Evolutionary conservation across 2,797 vertebrate species (phyloP).

Genomic region (Fundulus diaphanus): DNA sequence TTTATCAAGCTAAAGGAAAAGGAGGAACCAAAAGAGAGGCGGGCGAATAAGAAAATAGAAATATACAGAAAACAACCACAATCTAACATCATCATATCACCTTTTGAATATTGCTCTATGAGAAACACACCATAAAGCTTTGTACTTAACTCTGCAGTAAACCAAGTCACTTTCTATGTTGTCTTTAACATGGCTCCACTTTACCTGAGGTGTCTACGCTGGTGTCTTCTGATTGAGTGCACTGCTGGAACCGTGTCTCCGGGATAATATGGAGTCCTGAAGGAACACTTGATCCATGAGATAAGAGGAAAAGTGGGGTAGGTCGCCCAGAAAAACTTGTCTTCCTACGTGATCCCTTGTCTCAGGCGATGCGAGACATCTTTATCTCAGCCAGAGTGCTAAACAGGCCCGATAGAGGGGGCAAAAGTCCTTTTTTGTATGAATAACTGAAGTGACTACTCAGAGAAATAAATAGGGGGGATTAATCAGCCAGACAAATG

Average conservation of each 20-base stretch:
- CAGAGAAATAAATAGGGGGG: constrained; percentile 40
- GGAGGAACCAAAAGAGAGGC: too few species aligned
- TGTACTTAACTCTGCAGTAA: too few species aligned
- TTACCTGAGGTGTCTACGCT: constrained; percentile 86
- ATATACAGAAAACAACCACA: too few species aligned
- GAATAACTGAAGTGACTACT: constrained; percentile 50
- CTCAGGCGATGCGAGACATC: constrained; percentile 70
- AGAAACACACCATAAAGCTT: too few species aligned
- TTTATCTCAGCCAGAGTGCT: constrained; percentile 75
- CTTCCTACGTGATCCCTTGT: constrained; percentile 76
- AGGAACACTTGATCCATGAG: constrained; percentile 99
- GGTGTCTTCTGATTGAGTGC: constrained; percentile 74
- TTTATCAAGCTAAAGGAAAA: too few species aligned
- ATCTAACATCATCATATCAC: too few species aligned
- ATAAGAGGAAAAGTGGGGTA: constrained; percentile 89
- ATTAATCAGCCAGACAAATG: constrained; percentile 47
- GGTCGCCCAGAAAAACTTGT: constrained; percentile 82
- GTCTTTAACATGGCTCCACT: too few species aligned
- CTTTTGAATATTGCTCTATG: too few species aligned
- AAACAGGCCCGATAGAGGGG: constrained; percentile 65
- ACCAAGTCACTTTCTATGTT: too few species aligned
- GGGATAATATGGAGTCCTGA: constrained; percentile 86
- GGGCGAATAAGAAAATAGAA: too few species aligned
- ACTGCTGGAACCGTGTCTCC: constrained; percentile 87
- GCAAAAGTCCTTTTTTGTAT: constrained; percentile 68